Conservation (phyloP, 2,888 invertebrate genomes). For the Drosophila mimica region DNA sequence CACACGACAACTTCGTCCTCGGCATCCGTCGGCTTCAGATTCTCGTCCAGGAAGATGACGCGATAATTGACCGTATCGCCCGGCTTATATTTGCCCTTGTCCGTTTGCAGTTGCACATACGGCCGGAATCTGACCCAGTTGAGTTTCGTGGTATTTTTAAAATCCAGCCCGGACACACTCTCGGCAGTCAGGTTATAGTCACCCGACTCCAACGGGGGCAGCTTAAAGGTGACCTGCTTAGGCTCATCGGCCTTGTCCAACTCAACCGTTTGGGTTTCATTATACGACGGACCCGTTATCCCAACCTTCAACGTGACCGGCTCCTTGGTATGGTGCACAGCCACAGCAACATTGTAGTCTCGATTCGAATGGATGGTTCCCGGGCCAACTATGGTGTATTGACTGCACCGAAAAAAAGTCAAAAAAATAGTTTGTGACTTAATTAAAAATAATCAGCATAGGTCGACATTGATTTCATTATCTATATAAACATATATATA, state of each 20-base stretch:
- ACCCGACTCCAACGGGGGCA: slow-evolving; percentile 85
- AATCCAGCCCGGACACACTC: slow-evolving; percentile 90
- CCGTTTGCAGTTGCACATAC: slow-evolving; percentile 93
- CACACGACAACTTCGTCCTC: slow-evolving; percentile 87
- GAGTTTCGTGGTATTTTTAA: slow-evolving; percentile 90
- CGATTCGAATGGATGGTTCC: slow-evolving; percentile 92
- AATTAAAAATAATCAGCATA: slow-evolving; percentile 32
- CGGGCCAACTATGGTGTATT: slow-evolving; percentile 92
- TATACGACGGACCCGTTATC: slow-evolving; percentile 77
- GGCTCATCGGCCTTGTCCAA: slow-evolving; percentile 62
- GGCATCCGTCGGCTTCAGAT: slow-evolving; percentile 89
- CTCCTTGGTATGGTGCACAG: slow-evolving; percentile 84
- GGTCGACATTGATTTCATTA: slow-evolving; percentile 22
- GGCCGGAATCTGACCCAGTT: slow-evolving; percentile 86
- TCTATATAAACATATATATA: slow-evolving; percentile 3
- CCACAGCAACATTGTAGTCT: slow-evolving; percentile 92
- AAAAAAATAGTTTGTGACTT: background rate
- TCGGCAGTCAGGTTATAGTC: slow-evolving; percentile 90
- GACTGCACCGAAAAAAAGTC: slow-evolving; percentile 28
- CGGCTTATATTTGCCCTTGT: slow-evolving; percentile 96
- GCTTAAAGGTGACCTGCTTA: slow-evolving; percentile 70
- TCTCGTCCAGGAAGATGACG: slow-evolving; percentile 87
- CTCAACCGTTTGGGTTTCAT: slow-evolving; percentile 71
- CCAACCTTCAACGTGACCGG: slow-evolving; percentile 76
- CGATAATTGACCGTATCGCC: slow-evolving; percentile 92